These are phyloP conservation scores for Elaphurus davidianus DNA, from an alignment of 2,113 vertebrate genomes.

Conservation along the genomic window DNA sequence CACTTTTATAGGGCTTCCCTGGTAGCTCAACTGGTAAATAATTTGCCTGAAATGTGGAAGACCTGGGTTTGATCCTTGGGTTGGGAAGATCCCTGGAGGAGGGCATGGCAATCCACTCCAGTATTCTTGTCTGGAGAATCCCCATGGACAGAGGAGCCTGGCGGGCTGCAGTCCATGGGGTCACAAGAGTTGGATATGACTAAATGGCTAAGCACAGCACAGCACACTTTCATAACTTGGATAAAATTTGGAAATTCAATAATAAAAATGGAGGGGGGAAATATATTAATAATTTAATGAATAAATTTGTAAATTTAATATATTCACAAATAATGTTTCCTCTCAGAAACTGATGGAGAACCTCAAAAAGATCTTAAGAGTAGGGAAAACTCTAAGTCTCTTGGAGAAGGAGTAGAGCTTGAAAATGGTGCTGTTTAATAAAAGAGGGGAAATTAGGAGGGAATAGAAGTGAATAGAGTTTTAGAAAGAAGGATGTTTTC, in stretches of 20 bases:
- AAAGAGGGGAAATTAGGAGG: background rate
- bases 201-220: background rate
- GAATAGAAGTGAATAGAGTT: background rate
- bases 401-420: background rate
- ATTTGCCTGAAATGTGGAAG: background rate
- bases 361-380: background rate
- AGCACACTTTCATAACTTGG: background rate
- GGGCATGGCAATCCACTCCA: background rate
- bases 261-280: background rate
- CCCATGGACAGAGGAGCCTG: background rate
- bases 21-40: background rate
- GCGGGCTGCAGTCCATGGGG: background rate
- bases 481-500: background rate
- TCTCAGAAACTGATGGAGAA: background rate
- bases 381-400: background rate
- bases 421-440: background rate
- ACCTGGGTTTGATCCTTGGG: background rate
- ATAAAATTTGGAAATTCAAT: background rate
- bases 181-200: background rate
- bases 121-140: background rate
- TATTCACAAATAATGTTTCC: background rate
- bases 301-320: background rate
- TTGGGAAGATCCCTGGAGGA: background rate
- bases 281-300: background rate
- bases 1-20: background rate